Evolutionary conservation across 2,888 invertebrate species (phyloP), one percentile per base, ranked within the genome.

Genomic region (Coremacera marginata): DNA sequence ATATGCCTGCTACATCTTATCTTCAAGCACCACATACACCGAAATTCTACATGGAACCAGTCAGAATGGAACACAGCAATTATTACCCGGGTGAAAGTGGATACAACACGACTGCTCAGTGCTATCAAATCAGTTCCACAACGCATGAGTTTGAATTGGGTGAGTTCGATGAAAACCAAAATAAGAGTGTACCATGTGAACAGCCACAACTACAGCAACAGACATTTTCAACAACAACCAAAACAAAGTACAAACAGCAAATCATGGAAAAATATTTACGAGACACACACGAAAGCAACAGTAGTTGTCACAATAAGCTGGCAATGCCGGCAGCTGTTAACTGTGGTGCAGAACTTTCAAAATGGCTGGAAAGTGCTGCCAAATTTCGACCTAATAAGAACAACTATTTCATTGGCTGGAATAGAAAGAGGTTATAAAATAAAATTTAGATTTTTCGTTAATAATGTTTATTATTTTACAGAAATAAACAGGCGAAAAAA

Each of bases 321-420:
- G 44, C 63, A 63, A 63, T 34, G 31, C 63, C 31, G n/a, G 57
- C 82, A 62, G 75, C 79, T 16, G 90, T 90, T 55, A 75, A 37
- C 4, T 22, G 25, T 79, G 93, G 93, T 3, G 90, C 93, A 55
- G 91, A 94, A 84, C 90, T 94, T 16, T 92, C 93, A 62, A 94
- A 94, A 85, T 95, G 95, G 95, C 87, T 94, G 68, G 93, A 94
- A 85, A 94, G 94, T 84, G 94, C 94, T 0, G 94, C 92, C 0
- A 92, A 93, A 80, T 95, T 94, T 86, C 92, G 92, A 80, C 94
- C 94, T 0, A 92, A 93, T 81, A 93, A 94, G 84, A 92, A 92
- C 76, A 94, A 93, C 84, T 94, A 94, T 84, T 94, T 94, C 84
- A 91, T 93, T 2, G 92, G 93, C 88, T 94, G 94, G 94, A 77